These are phyloP conservation scores for Scomber scombrus DNA, from an alignment of 2,113 vertebrate species.

Conservation along the genomic window DNA sequence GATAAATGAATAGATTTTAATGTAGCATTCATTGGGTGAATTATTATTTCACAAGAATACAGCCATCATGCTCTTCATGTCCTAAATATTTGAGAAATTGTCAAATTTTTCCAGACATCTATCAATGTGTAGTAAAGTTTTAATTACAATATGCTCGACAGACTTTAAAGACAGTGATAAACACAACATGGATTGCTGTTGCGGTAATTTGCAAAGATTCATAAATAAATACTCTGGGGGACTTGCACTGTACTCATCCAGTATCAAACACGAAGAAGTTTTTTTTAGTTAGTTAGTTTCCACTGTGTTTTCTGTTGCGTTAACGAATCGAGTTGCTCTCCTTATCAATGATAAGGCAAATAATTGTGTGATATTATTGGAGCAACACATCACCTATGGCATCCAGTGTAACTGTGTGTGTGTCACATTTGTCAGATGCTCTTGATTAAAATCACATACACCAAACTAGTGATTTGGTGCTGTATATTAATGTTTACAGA, in stretches of 20 bases:
- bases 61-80: too few species aligned
- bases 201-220: background rate
- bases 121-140: background rate
- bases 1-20: too few species aligned
- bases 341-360: constrained; percentile 1
- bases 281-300: too few species aligned
- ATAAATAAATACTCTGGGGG: background rate
- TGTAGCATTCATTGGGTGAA: too few species aligned
- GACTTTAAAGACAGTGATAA: background rate
- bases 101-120: background rate
- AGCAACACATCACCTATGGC: background rate
- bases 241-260: background rate
- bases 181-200: background rate
- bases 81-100: too few species aligned
- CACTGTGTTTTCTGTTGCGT: background rate
- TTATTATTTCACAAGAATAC: too few species aligned
- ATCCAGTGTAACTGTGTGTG: background rate
- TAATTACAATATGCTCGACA: background rate
- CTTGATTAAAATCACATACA: background rate
- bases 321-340: background rate
- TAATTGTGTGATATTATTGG: background rate
- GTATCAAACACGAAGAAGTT: too few species aligned
- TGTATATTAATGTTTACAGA: background rate
- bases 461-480: background rate
- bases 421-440: background rate